Base-by-base conservation (phyloP, 2,113 vertebrate genomes). In the Oncorhynchus gorbuscha region DNA sequence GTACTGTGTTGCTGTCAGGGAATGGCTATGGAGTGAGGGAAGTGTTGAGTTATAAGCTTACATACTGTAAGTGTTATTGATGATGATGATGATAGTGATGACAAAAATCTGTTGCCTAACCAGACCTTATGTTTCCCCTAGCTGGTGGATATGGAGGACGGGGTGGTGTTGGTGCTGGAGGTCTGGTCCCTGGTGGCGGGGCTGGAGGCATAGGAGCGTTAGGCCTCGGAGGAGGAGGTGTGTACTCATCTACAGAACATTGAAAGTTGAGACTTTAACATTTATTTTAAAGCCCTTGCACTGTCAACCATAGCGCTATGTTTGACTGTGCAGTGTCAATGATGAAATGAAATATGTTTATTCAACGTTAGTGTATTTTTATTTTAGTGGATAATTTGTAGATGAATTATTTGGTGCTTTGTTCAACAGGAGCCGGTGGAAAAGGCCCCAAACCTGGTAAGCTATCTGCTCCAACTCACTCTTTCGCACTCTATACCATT, bases 371-470 rank as follows among this genome's bases (percentile, higher is more conserved):
- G 1, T 12, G 14, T 8, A 9, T 20, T n/a, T 62, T 7, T 62
- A 55, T 62, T 22, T 62, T 62, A 62, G n/a, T 62, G n/a, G 1
- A 62, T n/a, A 6, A 20, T 62, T 3, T 28, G 22, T 69, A 14
- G 20, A 7, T 48, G 51, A 3, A 59, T 61, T n/a, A 20, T 45
- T 24, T 45, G 4, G 69, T 70, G 39, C 26, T 81, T 77, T 75
- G 13, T 75, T 71, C 35, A 75, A 69, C 71, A 91, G 90, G 89
- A 68, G 86, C 84, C 69, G 89, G 87, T 75, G 90, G 82, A 64
- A 92, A 92, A n/a, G 64, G 72, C 28, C 91, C 85, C 39, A 92
- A 89, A 87, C 89, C 87, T 81, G 89, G 90, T 91, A 79, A 77
- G 83, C 13, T 64, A 64, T 26, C n/a, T 64, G 61, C 24, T 64